These are phyloP conservation scores for Nasonia oneida DNA, from an alignment of 2,888 invertebrate species.

Conservation along the genomic window DNA sequence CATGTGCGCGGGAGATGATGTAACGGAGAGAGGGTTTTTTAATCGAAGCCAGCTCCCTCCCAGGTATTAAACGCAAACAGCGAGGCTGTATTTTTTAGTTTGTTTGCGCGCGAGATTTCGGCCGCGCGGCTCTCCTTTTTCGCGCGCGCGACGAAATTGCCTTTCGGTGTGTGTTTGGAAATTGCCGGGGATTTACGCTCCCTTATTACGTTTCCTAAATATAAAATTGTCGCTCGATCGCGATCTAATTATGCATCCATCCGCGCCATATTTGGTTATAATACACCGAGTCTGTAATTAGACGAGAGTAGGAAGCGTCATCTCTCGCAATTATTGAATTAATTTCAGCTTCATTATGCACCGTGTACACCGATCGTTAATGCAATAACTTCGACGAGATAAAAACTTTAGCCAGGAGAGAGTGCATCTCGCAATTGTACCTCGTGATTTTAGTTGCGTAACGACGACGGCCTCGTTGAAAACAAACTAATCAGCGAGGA, in stretches of 20 bases:
- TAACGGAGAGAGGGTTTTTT: conserved; percentile 29
- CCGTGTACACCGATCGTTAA: no score
- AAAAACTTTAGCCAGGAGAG: no score
- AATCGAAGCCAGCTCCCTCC: conserved; percentile 38
- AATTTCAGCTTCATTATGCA: no score
- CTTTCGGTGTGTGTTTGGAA: conserved; percentile 1
- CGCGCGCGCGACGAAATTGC: conserved; percentile 12
- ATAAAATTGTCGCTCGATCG: no score
- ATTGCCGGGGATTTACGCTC: not conserved
- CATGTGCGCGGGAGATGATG: not conserved
- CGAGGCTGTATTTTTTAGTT: conserved; percentile 17
- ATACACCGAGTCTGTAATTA: no score
- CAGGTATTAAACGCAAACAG: conserved; percentile 53
- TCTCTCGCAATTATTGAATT: no score
- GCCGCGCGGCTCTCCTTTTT: not conserved
- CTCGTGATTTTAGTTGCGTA: not conserved
- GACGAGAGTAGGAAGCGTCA: no score
- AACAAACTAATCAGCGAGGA: conserved; percentile 45
- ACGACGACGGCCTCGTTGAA: not conserved
- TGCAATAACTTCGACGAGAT: no score
- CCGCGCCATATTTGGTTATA: no score
- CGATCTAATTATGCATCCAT: no score
- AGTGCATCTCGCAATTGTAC: not conserved
- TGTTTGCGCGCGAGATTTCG: not conserved
- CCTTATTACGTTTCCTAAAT: not conserved